Base-by-base conservation (phyloP, 2,888 invertebrate species). In the Eucriotettix oculatus region DNA sequence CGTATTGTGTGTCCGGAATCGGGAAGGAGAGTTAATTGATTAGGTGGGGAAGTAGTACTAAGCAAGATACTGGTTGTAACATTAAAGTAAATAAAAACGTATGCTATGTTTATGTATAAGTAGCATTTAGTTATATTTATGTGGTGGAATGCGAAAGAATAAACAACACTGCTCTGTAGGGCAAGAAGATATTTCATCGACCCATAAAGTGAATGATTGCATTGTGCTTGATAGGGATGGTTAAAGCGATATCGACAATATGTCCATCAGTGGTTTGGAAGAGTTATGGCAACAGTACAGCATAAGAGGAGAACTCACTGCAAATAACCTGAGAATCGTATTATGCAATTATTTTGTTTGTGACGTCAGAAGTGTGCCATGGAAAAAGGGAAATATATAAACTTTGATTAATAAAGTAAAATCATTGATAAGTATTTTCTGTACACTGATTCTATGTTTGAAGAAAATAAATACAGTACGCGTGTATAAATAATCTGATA, bases 151-250 rank as follows among this genome's bases (percentile, higher is more conserved):
- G n/a, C n/a, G n/a, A n/a, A n/a, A n/a, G n/a, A n/a, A n/a, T n/a
- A n/a, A n/a, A n/a, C n/a, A n/a, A n/a, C n/a, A n/a, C n/a, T n/a
- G n/a, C n/a, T n/a, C n/a, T n/a, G n/a, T n/a, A n/a, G n/a, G n/a
- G n/a, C n/a, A n/a, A n/a, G n/a, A n/a, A n/a, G n/a, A 70, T 71
- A 61, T 68, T 70, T 59, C 69, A 70, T 63, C 61, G 68, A 58
- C 66, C 69, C 10, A 53, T 64, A 12, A 63, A 63, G 64, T 68
- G 5, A 68, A 68, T 59, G 65, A 66, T 42, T 67, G 66, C 57
- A 60, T 64, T 58, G 64, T 67, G 17, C 29, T 57, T 14, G 58
- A 62, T 17, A 55, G 62, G 53, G 62, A 62, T 44, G 62, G 60
- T 17, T 66, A 63, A 61, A 58, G 57, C 40, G 29, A 42, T 40